phyloP scores from a whole-genome alignment of 2,113 vertebrate species.

The Passer domesticus region DNA sequence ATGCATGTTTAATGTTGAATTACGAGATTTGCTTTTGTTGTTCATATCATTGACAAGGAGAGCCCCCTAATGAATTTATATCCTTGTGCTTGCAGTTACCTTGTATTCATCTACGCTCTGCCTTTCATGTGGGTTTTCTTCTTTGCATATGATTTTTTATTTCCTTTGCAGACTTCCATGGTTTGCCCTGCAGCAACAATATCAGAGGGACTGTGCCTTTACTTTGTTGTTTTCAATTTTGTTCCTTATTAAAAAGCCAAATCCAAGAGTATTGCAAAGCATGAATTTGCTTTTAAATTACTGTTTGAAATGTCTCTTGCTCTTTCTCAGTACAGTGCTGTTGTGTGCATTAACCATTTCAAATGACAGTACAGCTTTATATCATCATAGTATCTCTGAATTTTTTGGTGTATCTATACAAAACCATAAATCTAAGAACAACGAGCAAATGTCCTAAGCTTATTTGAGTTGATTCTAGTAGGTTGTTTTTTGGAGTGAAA shows the following conservation, averaged over 20 bases:
- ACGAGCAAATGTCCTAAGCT: neutral
- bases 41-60: neutral
- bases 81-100: neutral
- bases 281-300: slow-evolving; percentile 50
- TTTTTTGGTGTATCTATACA: neutral
- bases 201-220: slow-evolving; percentile 47
- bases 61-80: slow-evolving; percentile 18
- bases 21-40: slow-evolving; percentile 9
- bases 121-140: slow-evolving; percentile 36
- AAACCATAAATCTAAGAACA: neutral
- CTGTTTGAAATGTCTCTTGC: slow-evolving; percentile 7
- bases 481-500: neutral
- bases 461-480: neutral
- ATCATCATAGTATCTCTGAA: neutral
- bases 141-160: slow-evolving; percentile 46
- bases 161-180: slow-evolving; percentile 45
- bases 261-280: slow-evolving; percentile 37
- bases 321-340: neutral
- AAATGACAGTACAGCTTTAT: neutral
- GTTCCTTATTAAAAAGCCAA: slow-evolving; percentile 57
- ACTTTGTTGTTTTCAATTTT: slow-evolving; percentile 66
- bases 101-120: neutral
- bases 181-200: slow-evolving; percentile 63
- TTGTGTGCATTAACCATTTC: neutral
- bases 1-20: slow-evolving; percentile 7